Conservation (phyloP, 37 sponge, comb jelly and placozoan species). For the Aphrocallistes beatrix region DNA sequence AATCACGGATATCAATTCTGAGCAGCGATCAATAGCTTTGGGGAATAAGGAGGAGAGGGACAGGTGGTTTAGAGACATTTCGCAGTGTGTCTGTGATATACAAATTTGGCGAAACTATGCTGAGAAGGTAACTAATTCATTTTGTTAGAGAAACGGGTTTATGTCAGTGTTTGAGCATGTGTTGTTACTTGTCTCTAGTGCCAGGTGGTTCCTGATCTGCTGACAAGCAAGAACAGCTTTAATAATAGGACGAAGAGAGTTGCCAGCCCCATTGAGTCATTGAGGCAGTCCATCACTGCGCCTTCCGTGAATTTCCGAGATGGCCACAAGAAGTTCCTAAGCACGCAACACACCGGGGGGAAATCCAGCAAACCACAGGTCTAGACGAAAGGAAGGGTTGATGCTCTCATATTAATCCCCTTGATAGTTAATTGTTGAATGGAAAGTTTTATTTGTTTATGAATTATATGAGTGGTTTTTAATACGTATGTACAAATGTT, state of each 20-base stretch:
- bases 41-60: slow-evolving; percentile 73
- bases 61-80: slow-evolving; percentile 31
- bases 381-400: too few species aligned
- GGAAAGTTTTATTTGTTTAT: not conserved
- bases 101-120: not conserved
- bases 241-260: not conserved
- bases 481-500: slow-evolving; percentile 15
- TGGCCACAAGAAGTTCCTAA: not conserved
- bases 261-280: not conserved
- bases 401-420: too few species aligned
- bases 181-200: not conserved
- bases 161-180: not conserved
- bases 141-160: not conserved
- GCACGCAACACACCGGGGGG: too few species aligned
- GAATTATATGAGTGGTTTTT: slow-evolving; percentile 11
- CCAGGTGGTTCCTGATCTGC: not conserved
- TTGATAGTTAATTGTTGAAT: too few species aligned
- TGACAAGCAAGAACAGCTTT: slow-evolving; percentile 11
- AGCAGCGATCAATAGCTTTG: slow-evolving; percentile 39
- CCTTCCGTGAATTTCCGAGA: not conserved
- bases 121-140: not conserved
- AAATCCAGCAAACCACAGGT: not conserved
- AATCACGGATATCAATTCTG: not conserved
- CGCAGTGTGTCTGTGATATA: not conserved
- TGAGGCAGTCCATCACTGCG: not conserved